Evolutionary conservation across 1,140 invertebrate species (phyloP), one percentile per base, ranked within the genome.

Genomic region (Protaetia brevitarsis): DNA sequence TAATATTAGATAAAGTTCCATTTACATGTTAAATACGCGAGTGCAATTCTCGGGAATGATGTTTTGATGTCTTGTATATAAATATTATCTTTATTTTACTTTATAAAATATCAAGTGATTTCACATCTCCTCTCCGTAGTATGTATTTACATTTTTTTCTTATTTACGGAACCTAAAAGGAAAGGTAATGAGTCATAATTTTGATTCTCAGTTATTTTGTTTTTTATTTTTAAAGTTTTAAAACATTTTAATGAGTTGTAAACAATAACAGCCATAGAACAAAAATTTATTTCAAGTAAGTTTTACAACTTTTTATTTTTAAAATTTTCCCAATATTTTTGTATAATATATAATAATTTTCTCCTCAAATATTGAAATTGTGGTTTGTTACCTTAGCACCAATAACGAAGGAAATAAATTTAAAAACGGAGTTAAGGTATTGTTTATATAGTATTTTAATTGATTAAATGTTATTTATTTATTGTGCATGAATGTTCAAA

Each of bases 391-490:
- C n/a, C n/a, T n/a, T n/a, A n/a, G n/a, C n/a, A n/a, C n/a, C n/a
- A n/a, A n/a, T n/a, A n/a, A n/a, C n/a, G n/a, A n/a, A n/a, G n/a
- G n/a, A n/a, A n/a, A n/a, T n/a, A 59, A 59, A 59, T 21, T 59
- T 5, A 59, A 59, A 11, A 51, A 5, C 3, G 41, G 13, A 28
- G 57, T 59, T 59, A 29, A 59, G 57, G 57, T 59, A 59, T 59
- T 59, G 57, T 29, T 51, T 16, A 59, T 28, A 59, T 59, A 59
- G 57, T 59, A 59, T 59, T 59, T 59, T 59, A 59, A 13, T 51
- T 51, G 41, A 16, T 29, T 59, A 59, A 59, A 59, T 59, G 57
- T 59, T 59, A 59, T 59, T 59, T 59, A 59, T 59, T 59, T 29
- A 29, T 59, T 59, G 16, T 59, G 57, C 30, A 29, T 59, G 57